These are phyloP conservation scores for Emydura subglobosa DNA, from an alignment of 2,113 vertebrate species.

Conservation along the genomic window DNA sequence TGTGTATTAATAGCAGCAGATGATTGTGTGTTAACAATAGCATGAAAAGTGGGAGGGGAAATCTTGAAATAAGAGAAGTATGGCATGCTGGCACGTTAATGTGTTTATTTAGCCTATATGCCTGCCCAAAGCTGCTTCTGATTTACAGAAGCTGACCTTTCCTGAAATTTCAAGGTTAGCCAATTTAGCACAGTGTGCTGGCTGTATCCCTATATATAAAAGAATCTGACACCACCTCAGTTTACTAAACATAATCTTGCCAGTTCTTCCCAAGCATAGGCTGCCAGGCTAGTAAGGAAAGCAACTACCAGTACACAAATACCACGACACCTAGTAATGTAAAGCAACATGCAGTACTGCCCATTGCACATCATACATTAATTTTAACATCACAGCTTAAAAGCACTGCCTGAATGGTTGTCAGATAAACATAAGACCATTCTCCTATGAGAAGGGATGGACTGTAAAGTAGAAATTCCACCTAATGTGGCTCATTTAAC, in stretches of 20 bases:
- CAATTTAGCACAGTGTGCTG: constrained; percentile 25
- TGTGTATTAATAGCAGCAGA: neutral
- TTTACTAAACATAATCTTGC: constrained; percentile 52
- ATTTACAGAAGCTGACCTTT: constrained; percentile 51
- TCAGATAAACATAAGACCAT: neutral
- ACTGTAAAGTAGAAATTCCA: neutral
- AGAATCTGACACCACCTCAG: constrained; percentile 54
- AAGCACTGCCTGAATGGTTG: neutral
- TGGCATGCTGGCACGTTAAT: neutral
- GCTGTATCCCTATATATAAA: neutral
- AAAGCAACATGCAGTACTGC: neutral
- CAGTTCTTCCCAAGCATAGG: constrained; percentile 9
- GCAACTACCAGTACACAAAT: neutral
- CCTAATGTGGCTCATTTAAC: neutral
- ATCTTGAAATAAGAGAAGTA: neutral
- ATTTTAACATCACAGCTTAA: neutral
- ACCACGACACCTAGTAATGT: neutral
- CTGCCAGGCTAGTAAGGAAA: constrained; percentile 14
- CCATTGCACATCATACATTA: neutral
- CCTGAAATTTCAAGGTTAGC: constrained; percentile 46
- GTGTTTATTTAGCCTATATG: neutral
- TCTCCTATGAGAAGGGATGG: neutral
- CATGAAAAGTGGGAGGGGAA: neutral
- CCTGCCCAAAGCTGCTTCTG: neutral
- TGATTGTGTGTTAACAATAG: neutral